Conservation (phyloP, 2,797 vertebrate species). For the Hydrolagus colliei region DNA sequence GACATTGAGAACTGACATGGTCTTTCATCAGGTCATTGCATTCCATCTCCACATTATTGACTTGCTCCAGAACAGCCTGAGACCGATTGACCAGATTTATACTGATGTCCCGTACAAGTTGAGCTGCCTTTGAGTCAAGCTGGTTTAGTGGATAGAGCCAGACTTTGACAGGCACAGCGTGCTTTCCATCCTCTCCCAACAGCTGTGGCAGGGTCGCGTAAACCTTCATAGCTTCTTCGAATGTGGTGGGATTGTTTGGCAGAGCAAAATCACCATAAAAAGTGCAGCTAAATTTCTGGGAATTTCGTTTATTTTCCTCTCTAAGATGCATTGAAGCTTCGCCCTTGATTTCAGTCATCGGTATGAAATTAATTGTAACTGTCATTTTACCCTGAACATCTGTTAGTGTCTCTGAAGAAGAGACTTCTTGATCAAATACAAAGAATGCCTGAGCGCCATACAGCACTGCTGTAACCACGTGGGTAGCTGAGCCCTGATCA, state of each 20-base stretch:
- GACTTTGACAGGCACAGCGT: constrained; percentile 32
- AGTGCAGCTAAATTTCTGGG: not conserved
- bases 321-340: not conserved
- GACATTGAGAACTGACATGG: constrained; percentile 34
- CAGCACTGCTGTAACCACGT: not conserved
- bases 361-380: not conserved
- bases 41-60: constrained; percentile 5
- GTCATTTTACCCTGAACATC: not conserved
- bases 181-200: constrained; percentile 30
- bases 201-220: constrained; percentile 29
- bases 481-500: no score
- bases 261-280: constrained; percentile 36
- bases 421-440: not conserved
- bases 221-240: constrained; percentile 37
- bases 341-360: not conserved
- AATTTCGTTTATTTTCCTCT: not conserved
- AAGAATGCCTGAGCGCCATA: not conserved
- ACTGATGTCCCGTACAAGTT: constrained; percentile 44
- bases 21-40: constrained; percentile 39
- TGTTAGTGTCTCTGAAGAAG: not conserved
- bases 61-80: constrained; percentile 37
- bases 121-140: constrained; percentile 41
- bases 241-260: constrained; percentile 41
- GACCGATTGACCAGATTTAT: constrained; percentile 32
- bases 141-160: constrained; percentile 32